Evolutionary conservation across 2,797 vertebrate genomes (phyloP).

Genomic region (Astyanax mexicanus): DNA sequence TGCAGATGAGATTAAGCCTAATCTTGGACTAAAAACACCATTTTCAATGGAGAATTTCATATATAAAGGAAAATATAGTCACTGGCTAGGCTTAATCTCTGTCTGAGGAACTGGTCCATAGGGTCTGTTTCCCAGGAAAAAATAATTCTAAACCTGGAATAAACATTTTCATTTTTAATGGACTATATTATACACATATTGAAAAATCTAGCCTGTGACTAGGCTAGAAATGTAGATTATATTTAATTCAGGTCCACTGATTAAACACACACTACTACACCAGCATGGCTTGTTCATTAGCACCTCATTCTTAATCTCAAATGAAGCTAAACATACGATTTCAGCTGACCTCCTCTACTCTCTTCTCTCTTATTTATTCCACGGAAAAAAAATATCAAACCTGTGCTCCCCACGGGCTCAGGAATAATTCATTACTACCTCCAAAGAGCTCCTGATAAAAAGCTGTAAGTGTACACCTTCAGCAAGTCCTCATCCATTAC

Average conservation of each 20-base stretch:
- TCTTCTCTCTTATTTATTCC: no score
- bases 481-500: conserved; percentile 14
- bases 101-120: no score
- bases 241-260: neutral
- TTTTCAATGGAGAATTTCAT: no score
- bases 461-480: conserved; percentile 18
- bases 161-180: no score
- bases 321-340: neutral
- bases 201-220: neutral
- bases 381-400: conserved; percentile 12
- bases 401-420: conserved; percentile 62
- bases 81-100: no score
- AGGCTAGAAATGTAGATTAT: neutral
- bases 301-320: neutral
- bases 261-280: neutral
- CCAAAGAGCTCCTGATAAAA: conserved; percentile 78
- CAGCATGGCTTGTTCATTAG: neutral
- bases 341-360: no score
- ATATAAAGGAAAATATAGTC: no score
- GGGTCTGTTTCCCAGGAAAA: no score
- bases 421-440: conserved; percentile 79
- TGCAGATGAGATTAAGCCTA: no score
- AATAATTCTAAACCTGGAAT: no score
- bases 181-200: no score
- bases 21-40: no score